These are phyloP conservation scores for Dyspetes luteomarginatus DNA, from an alignment of 2,888 invertebrate genomes.

Conservation along the genomic window DNA sequence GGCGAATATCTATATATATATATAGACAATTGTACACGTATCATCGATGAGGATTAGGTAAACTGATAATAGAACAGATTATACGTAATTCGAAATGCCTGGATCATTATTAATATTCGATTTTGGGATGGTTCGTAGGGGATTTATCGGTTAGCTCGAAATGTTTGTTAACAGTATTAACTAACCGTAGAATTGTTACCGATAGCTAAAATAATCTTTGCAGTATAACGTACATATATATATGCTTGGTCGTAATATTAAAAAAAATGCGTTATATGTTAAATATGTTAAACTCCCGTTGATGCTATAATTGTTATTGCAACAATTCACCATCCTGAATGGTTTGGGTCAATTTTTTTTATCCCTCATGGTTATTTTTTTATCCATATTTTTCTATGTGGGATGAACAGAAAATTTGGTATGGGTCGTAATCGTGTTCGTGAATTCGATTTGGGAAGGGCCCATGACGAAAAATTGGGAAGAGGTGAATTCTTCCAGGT, in stretches of 20 bases:
- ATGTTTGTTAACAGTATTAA: conserved; percentile 22
- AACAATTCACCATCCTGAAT: not conserved
- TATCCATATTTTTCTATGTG: not conserved
- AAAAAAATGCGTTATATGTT: too few relatives aligned
- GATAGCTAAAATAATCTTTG: too few relatives aligned
- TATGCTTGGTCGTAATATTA: too few relatives aligned
- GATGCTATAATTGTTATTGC: not conserved
- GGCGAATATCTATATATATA: too few relatives aligned
- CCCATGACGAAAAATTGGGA: not conserved
- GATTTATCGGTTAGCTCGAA: not conserved
- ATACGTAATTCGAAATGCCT: not conserved
- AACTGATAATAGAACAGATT: not conserved
- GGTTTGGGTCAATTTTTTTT: not conserved
- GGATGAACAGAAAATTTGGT: not conserved
- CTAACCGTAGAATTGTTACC: conserved; percentile 1
- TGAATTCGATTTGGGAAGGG: conserved; percentile 2
- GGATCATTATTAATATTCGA: not conserved
- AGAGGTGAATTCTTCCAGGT: not conserved
- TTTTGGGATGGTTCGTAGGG: not conserved
- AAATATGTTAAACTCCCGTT: not conserved
- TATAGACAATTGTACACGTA: not conserved
- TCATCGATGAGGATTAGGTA: conserved; percentile 1
- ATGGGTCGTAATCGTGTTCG: not conserved
- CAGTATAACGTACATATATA: too few relatives aligned
- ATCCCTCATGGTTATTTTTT: not conserved